A percentile compares a stretch with the other conserved stretches of the same genome.
phyloP scores from a whole-genome alignment of 2,888 invertebrate genomes.

The Lasioglossum zephyrum region DNA sequence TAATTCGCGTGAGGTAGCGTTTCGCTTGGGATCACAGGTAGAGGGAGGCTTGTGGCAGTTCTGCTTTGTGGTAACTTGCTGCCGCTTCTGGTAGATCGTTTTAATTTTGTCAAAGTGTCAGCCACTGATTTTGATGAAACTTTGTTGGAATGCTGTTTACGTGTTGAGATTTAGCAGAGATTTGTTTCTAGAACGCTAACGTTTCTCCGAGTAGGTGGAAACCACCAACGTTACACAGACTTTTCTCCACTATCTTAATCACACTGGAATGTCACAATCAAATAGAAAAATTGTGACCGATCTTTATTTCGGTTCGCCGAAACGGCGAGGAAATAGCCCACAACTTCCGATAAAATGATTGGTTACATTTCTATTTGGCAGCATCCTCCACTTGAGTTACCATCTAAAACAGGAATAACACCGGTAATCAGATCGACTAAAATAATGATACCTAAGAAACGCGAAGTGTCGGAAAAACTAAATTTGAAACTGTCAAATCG shows the following conservation, averaged over 20 bases:
- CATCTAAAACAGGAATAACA: background rate
- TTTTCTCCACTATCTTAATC: background rate
- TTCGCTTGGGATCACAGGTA: background rate
- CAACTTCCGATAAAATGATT: background rate
- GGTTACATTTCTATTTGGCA: background rate
- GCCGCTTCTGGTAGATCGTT: background rate
- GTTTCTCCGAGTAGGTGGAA: background rate
- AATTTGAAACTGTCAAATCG: background rate
- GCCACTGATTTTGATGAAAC: background rate
- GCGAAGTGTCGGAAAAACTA: background rate
- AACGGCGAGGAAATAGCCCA: background rate
- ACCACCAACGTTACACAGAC: background rate
- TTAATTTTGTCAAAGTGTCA: background rate
- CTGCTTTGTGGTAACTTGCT: background rate
- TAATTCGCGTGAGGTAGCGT: slow-evolving; percentile 20
- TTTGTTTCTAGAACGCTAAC: background rate
- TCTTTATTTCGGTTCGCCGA: background rate
- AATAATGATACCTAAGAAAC: background rate
- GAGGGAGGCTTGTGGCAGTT: background rate
- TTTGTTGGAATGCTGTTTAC: background rate
- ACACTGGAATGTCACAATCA: no score
- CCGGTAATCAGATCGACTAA: background rate
- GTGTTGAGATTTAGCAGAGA: background rate
- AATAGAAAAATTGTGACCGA: no score
- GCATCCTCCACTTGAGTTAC: background rate